Conservation (phyloP, 2,113 vertebrate species). For the Diadophis punctatus region DNA sequence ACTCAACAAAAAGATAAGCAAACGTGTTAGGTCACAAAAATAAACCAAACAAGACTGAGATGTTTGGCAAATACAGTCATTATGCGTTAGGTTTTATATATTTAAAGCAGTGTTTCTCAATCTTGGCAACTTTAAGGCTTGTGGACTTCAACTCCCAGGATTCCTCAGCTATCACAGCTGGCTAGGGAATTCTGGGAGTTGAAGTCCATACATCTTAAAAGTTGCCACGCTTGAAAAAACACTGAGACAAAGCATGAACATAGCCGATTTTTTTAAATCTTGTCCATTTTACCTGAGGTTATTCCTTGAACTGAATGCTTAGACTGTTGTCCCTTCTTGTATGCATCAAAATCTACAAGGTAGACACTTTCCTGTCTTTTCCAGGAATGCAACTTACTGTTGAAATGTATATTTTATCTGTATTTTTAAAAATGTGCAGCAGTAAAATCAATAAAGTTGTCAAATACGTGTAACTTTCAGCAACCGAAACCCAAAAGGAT, state of each 20-base stretch:
- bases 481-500: neutral
- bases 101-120: neutral
- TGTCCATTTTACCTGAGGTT: neutral
- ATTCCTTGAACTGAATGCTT: neutral
- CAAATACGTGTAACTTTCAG: neutral
- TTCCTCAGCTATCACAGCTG: neutral
- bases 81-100: neutral
- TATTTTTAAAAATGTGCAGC: neutral
- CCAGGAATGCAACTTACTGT: neutral
- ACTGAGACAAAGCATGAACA: neutral
- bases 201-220: neutral
- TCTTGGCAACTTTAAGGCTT: neutral
- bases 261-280: neutral
- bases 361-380: neutral
- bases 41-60: neutral
- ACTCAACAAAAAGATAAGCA: neutral
- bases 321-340: neutral
- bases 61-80: neutral
- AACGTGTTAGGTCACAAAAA: neutral
- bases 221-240: neutral
- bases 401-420: neutral
- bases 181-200: too few species aligned
- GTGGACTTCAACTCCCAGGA: neutral
- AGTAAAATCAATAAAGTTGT: neutral
- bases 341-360: neutral